Conservation (phyloP, 2,888 invertebrate species). For the Leucophora obtusa region DNA sequence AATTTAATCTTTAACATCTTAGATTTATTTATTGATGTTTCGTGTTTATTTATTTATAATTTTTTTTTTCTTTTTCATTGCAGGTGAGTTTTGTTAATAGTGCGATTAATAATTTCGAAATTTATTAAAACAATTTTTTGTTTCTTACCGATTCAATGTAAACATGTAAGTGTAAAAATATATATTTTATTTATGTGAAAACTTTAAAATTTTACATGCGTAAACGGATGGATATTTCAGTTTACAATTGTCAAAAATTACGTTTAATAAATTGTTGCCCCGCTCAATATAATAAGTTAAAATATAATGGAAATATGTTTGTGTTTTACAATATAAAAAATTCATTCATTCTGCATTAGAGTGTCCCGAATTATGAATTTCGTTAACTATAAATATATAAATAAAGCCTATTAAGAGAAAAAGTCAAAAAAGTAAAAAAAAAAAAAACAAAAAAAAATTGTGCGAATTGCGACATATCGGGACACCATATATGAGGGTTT, state of each 20-base stretch:
- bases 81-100: conserved; percentile 52
- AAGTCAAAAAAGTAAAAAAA: too few species aligned
- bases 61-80: conserved; percentile 35
- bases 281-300: too few species aligned
- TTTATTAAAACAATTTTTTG: neutral
- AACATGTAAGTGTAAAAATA: neutral
- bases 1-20: conserved; percentile 30
- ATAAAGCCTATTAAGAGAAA: too few species aligned
- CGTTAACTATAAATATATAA: too few species aligned
- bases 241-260: neutral
- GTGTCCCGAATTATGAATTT: too few species aligned
- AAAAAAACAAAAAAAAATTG: too few species aligned
- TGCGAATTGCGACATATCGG: too few species aligned
- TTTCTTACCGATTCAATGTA: neutral
- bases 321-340: too few species aligned
- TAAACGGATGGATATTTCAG: neutral
- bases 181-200: neutral
- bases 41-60: conserved; percentile 20
- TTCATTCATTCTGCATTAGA: too few species aligned
- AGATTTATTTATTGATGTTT: conserved; percentile 22
- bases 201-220: neutral
- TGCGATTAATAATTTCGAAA: neutral
- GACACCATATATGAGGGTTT: too few species aligned
- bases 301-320: too few species aligned
- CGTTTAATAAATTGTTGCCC: too few species aligned